These are phyloP conservation scores for Smutsia gigantea DNA, from an alignment of 2,797 vertebrate species.

Conservation along the genomic window DNA sequence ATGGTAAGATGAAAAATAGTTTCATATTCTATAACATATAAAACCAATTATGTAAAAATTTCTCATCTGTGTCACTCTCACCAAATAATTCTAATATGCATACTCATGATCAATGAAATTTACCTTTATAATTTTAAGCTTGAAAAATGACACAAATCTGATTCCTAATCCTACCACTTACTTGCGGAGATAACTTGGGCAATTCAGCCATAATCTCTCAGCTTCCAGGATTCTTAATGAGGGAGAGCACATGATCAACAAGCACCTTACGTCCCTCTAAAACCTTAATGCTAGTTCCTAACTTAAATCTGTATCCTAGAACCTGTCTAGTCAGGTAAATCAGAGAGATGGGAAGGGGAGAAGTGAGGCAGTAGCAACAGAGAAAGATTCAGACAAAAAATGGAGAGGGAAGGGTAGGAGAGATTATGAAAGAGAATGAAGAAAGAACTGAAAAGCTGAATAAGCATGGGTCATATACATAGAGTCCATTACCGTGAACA, in stretches of 20 bases:
- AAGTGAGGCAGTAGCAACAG: not conserved
- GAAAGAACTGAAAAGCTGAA: not conserved
- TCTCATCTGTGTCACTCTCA: not conserved
- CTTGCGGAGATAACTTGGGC: not conserved
- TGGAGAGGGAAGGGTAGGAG: not conserved
- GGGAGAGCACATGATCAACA: not conserved
- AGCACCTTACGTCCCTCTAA: not conserved
- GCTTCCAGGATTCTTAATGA: not conserved
- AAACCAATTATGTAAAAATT: not conserved
- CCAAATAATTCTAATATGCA: not conserved
- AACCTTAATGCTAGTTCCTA: not conserved
- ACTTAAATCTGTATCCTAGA: not conserved
- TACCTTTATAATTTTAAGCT: not conserved
- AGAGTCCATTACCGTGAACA: not conserved
- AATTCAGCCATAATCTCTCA: not conserved
- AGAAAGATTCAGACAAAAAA: not conserved
- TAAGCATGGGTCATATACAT: not conserved
- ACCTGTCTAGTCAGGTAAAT: not conserved
- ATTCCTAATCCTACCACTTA: not conserved
- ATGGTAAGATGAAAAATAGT: not conserved
- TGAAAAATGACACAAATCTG: not conserved
- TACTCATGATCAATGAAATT: not conserved
- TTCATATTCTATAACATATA: not conserved
- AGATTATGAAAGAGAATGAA: not conserved
- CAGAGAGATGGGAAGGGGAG: fast-evolving